Evolutionary conservation across 1,140 invertebrate genomes (phyloP).

Genomic region (Drosophila setifemur): DNA sequence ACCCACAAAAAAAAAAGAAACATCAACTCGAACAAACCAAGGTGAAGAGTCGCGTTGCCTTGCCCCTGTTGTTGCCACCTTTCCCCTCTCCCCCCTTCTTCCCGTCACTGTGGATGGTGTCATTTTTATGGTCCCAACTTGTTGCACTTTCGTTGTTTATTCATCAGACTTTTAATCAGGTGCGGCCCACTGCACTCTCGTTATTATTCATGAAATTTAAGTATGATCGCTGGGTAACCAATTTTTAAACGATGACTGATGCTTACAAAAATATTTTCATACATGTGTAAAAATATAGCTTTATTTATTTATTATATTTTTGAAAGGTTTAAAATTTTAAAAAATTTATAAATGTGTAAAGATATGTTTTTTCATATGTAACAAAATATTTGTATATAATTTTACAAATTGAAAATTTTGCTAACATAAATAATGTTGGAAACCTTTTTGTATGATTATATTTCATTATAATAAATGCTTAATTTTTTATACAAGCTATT

Average conservation of each 20-base stretch:
- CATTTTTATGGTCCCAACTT: constrained; percentile 39
- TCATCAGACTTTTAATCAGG: constrained; percentile 54
- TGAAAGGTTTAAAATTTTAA: too few species aligned
- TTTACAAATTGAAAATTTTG: too few species aligned
- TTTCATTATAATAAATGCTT: too few species aligned
- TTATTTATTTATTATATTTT: too few species aligned
- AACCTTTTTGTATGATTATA: too few species aligned
- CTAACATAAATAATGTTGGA: too few species aligned
- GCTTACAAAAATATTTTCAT: too few species aligned
- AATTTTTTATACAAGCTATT: too few species aligned
- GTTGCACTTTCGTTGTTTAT: constrained; percentile 60
- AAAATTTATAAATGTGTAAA: too few species aligned
- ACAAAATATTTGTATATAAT: too few species aligned
- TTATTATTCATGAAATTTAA: constrained; percentile 39
- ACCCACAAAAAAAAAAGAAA: constrained; percentile 14
- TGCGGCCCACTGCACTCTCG: constrained; percentile 47
- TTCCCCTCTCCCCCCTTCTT: not conserved
- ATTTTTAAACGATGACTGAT: not conserved
- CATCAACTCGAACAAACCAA: constrained; percentile 28
- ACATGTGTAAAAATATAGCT: too few species aligned
- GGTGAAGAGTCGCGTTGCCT: constrained; percentile 41
- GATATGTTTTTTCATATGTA: too few species aligned
- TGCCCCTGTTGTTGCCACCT: constrained; percentile 6
- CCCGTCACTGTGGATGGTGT: constrained; percentile 17
- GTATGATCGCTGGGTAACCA: constrained; percentile 29